Conservation (phyloP, 2,888 invertebrate species). For the Lasioglossum oenotherae region DNA sequence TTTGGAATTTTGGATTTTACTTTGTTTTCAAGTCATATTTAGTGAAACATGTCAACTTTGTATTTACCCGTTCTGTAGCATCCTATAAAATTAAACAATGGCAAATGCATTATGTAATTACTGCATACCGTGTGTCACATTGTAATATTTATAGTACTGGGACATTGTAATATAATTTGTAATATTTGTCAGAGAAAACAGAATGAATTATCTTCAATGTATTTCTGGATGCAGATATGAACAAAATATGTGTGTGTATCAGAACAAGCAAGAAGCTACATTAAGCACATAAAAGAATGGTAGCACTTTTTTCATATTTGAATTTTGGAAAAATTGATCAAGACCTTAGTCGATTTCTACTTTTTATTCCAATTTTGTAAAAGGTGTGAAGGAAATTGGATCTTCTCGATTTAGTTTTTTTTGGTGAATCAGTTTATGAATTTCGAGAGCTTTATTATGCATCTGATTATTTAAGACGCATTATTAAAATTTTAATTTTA, state of each 20-base stretch:
- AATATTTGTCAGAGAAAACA: neutral
- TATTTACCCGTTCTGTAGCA: neutral
- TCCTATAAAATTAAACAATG: neutral
- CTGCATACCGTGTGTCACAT: neutral
- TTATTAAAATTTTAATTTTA: neutral
- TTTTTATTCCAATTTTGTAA: neutral
- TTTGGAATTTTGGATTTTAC: neutral
- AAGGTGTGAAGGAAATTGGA: neutral
- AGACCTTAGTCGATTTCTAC: neutral
- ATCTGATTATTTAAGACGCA: neutral
- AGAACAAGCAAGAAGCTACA: neutral
- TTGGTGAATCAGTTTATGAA: neutral
- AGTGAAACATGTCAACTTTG: neutral
- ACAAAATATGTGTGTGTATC: neutral
- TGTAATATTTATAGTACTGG: neutral
- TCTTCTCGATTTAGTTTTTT: neutral
- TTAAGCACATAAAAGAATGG: neutral
- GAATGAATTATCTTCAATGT: neutral
- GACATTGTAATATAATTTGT: neutral
- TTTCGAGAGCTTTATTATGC: neutral
- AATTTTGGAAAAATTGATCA: neutral
- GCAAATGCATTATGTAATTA: neutral
- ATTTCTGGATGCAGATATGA: neutral
- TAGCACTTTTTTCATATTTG: neutral
- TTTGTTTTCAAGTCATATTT: neutral